Conservation (phyloP, 2,113 vertebrate species). For the Poecile atricapillus region DNA sequence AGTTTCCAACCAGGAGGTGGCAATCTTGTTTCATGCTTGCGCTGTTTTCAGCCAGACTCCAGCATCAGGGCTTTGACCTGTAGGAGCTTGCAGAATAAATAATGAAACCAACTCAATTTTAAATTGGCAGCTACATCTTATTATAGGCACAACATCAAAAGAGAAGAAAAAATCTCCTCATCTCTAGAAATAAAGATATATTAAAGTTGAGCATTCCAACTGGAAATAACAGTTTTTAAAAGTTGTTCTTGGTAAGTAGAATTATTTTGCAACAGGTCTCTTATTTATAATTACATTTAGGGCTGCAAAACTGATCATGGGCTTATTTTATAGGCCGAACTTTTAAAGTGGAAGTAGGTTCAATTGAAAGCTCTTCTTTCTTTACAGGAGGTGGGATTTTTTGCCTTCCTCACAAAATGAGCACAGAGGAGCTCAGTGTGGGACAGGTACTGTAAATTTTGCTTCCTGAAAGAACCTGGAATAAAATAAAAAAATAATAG, state of each 20-base stretch:
- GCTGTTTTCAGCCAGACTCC: not conserved
- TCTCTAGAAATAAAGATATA: not conserved
- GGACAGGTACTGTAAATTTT: not conserved
- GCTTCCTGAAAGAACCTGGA: not conserved
- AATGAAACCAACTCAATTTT: not conserved
- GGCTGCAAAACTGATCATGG: not conserved
- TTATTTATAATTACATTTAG: not conserved
- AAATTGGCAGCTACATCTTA: not conserved
- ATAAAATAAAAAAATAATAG: not conserved
- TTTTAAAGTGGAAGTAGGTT: not conserved
- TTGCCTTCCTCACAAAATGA: not conserved
- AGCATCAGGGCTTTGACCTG: fast-evolving
- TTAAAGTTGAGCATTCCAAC: not conserved
- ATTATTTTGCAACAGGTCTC: not conserved
- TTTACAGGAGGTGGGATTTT: not conserved
- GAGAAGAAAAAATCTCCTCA: fast-evolving
- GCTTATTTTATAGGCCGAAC: not conserved
- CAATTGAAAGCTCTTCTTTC: not conserved
- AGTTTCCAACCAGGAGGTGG: slow-evolving; percentile 16
- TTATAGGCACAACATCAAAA: not conserved
- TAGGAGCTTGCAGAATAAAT: fast-evolving
- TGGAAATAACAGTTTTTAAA: not conserved
- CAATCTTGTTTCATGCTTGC: not conserved
- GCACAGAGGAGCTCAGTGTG: fast-evolving
- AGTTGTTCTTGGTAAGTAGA: not conserved